Percentiles rank a stretch among this genome's conserved stretches.
Evolutionary conservation across 2,888 invertebrate genomes (phyloP).

Genomic region (Rhaphigaster nebulosa): DNA sequence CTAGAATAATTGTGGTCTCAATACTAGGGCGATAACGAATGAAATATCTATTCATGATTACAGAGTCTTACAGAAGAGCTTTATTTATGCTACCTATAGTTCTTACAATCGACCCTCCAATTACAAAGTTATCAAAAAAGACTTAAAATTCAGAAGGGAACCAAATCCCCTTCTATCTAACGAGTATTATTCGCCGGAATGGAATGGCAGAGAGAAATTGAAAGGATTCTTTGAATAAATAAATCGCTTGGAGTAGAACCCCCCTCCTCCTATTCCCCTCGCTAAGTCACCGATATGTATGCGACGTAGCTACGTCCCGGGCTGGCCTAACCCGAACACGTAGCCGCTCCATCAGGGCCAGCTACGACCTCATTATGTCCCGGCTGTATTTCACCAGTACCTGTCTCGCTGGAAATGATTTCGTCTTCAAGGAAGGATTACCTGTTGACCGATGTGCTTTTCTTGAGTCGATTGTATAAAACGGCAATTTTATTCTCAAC

Average conservation of each 20-base stretch:
- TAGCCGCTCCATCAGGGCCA: conserved; percentile 14
- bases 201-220: conserved; percentile 4
- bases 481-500: background rate
- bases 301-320: background rate
- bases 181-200: conserved; percentile 31
- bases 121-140: background rate
- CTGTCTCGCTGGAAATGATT: conserved; percentile 17
- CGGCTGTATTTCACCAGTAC: conserved; percentile 33
- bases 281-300: conserved; percentile 46
- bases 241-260: background rate
- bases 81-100: background rate
- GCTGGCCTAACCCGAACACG: conserved; percentile 2
- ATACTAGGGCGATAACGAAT: too few species aligned
- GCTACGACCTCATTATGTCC: conserved; percentile 44
- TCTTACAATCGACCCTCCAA: background rate
- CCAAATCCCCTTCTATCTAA: conserved; percentile 22
- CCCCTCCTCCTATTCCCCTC: background rate
- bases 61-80: background rate
- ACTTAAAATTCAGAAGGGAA: background rate
- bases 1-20: too few species aligned
- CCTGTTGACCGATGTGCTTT: background rate
- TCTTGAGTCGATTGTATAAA: background rate
- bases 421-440: conserved; percentile 15
- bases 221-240: conserved; percentile 49
- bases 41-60: background rate